A percentile compares a stretch with the other conserved stretches of the same genome.
These are phyloP conservation scores for Turritopsis rubra DNA, from an alignment of 30 jellyfish, hydroid and myxozoan species.

Conservation along the genomic window DNA sequence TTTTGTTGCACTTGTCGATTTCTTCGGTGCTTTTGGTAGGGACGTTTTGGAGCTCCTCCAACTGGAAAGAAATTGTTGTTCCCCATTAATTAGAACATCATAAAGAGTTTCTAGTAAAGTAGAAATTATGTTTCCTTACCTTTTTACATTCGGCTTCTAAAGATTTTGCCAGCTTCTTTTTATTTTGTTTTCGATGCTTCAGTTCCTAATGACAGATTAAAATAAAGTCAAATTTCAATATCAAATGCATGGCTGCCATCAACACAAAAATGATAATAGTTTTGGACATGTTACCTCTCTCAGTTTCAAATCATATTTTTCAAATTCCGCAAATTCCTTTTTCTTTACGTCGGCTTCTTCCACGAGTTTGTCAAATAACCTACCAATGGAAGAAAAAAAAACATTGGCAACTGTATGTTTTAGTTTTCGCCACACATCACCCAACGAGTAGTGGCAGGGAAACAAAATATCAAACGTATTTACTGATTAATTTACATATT, in stretches of 20 bases:
- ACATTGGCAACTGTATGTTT: neutral
- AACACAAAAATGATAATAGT: neutral
- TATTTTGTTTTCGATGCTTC: conserved; percentile 50
- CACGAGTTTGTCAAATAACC: conserved; percentile 58
- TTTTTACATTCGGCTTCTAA: conserved; percentile 72
- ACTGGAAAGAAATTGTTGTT: conserved; percentile 31
- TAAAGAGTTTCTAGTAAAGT: neutral
- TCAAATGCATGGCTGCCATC: no score
- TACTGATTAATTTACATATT: neutral
- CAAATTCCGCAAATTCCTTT: conserved; percentile 78
- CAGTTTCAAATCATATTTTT: conserved; percentile 59
- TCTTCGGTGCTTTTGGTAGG: conserved; percentile 82
- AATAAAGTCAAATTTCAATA: neutral
- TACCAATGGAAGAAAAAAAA: neutral
- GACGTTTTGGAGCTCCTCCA: conserved; percentile 36
- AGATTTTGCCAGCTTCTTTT: conserved; percentile 55
- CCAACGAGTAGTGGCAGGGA: neutral
- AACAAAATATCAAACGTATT: neutral
- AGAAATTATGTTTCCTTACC: conserved; percentile 24
- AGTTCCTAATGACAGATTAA: conserved; percentile 42
- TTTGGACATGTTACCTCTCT: conserved; percentile 42
- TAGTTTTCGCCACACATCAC: neutral
- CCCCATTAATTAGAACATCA: no score
- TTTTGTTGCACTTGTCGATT: conserved; percentile 50
- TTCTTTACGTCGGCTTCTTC: conserved; percentile 71